Conservation (phyloP, 2,797 vertebrate genomes). For the Enteromius radiatus region DNA sequence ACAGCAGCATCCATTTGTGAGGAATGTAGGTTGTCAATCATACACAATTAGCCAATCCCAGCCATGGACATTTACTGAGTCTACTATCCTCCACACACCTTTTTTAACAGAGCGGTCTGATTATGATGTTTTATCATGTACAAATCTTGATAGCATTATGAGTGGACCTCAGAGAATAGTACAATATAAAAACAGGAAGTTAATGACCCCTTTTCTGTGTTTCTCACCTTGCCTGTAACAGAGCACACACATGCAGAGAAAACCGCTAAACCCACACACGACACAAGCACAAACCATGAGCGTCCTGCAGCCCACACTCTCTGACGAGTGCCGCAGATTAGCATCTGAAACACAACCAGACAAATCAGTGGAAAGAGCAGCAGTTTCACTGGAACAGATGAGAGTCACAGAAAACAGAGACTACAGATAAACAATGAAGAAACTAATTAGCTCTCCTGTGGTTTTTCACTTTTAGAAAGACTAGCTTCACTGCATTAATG, state of each 20-base stretch:
- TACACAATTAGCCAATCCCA: too few species aligned
- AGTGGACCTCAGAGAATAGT: neutral
- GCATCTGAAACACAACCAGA: neutral
- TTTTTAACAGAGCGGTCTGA: too few species aligned
- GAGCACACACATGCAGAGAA: neutral
- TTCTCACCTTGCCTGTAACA: conserved; percentile 6
- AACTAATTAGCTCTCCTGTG: neutral
- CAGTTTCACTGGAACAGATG: neutral
- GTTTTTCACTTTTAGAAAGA: neutral
- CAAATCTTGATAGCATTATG: neutral
- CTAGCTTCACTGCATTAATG: neutral
- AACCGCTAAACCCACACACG: neutral
- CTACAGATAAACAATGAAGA: neutral
- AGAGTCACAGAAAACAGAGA: neutral
- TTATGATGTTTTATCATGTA: neutral
- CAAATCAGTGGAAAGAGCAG: neutral
- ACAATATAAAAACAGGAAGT: neutral
- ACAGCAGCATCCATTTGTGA: too few species aligned
- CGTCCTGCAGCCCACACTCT: neutral
- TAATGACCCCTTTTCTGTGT: neutral
- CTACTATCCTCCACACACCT: too few species aligned
- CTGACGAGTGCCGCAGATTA: fast-evolving
- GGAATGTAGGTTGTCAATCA: too few species aligned
- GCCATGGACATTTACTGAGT: too few species aligned
- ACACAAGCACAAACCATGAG: neutral